These are phyloP conservation scores for Nomada goodeniana DNA, from an alignment of 2,888 invertebrate species.

Conservation along the genomic window DNA sequence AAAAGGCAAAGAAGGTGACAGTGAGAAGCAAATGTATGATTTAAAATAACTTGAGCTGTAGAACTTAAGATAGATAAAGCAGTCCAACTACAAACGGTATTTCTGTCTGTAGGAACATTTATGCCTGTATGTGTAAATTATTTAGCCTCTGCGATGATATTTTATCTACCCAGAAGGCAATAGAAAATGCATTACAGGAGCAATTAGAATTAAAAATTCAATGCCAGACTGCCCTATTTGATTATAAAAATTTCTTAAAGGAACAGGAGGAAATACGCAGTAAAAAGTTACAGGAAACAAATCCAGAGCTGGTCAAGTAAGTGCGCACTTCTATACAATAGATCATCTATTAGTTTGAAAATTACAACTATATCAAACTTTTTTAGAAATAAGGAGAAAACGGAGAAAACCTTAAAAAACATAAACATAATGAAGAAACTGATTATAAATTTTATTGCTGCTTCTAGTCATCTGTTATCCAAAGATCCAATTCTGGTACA, in stretches of 20 bases:
- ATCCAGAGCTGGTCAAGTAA: conserved; percentile 69
- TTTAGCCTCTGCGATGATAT: conserved; percentile 61
- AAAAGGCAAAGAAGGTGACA: conserved; percentile 38
- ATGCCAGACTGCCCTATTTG: conserved; percentile 60
- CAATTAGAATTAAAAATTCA: conserved; percentile 66
- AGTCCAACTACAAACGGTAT: conserved; percentile 7
- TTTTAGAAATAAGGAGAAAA: conserved; percentile 67
- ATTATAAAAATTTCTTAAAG: conserved; percentile 68
- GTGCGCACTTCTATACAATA: conserved; percentile 17
- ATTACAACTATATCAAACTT: background rate
- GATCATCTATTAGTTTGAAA: background rate
- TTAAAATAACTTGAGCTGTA: background rate
- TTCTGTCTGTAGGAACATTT: conserved; percentile 61
- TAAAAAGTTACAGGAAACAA: conserved; percentile 64
- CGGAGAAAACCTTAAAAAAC: conserved; percentile 56
- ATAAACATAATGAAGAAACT: conserved; percentile 73
- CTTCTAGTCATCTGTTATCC: conserved; percentile 44
- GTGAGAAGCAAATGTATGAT: conserved; percentile 60
- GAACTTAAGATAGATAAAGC: background rate
- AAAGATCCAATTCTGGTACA: conserved; percentile 54
- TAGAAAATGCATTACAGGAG: conserved; percentile 47
- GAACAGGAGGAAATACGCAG: conserved; percentile 59
- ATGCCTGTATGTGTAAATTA: conserved; percentile 57
- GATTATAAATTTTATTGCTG: conserved; percentile 70
- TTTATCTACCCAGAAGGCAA: conserved; percentile 47